Evolutionary conservation across 2,113 vertebrate genomes (phyloP).

Genomic region (Sylvietta virens): DNA sequence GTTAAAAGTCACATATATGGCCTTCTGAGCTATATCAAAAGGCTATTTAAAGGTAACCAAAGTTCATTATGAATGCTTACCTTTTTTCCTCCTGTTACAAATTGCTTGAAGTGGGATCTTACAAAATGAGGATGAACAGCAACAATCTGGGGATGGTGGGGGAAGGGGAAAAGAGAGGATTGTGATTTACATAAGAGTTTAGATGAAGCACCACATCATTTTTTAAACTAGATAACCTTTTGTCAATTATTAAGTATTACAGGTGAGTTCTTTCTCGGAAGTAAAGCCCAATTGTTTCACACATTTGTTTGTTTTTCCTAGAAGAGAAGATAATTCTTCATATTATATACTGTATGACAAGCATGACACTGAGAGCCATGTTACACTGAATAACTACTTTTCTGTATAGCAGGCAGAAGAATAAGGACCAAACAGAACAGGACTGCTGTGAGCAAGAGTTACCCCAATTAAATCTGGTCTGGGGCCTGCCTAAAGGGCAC

Average conservation of each 20-base stretch:
- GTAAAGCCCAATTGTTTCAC: neutral
- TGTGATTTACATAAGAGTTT: neutral
- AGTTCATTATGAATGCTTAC: conserved; percentile 62
- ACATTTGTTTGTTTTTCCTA: neutral
- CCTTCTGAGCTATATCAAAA: neutral
- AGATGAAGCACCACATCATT: neutral
- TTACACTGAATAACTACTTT: neutral
- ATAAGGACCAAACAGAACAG: neutral
- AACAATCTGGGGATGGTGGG: conserved; percentile 66
- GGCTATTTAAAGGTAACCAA: neutral
- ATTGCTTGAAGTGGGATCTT: conserved; percentile 93
- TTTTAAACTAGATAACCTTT: neutral
- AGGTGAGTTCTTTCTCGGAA: neutral
- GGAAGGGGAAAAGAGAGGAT: neutral
- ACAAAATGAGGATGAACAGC: conserved; percentile 92
- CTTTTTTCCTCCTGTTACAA: conserved; percentile 97
- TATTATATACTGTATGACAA: neutral
- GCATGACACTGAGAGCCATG: neutral
- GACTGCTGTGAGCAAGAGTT: neutral
- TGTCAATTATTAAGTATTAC: neutral
- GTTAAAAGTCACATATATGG: neutral
- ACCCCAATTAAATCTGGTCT: neutral
- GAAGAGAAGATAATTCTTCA: neutral
- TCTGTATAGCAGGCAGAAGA: neutral
- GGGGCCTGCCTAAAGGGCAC: neutral